Evolutionary conservation across 2,113 vertebrate genomes (phyloP), one percentile per base, ranked within the genome.

Genomic region (Lophotis ruficrista): DNA sequence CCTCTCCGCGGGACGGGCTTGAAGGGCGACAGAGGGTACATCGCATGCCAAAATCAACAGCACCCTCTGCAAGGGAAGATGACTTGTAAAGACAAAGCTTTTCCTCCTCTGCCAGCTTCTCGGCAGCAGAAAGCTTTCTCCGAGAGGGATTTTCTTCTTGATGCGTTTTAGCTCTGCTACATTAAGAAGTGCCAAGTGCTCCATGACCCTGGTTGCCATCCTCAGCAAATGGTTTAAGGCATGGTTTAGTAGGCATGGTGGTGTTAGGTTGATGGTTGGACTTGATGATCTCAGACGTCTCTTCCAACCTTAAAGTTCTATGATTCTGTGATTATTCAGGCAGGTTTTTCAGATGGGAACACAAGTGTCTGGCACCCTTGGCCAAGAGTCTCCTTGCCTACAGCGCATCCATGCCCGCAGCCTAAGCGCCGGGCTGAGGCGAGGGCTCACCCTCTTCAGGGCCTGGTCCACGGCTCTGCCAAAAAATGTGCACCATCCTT

Each of bases 321-420:
- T 14, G 41, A 43, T 43, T 43, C 14, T 43, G 41, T 43, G 41
- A 43, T 43, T 16, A 43, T 6, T 53, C 41, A 25, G 20, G 50
- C 12, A 30, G 35, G 27, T 23, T 60, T 89, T 82, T 64, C 61
- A 68, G 81, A 38, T 6, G 24, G 33, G 7, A 23, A 20, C 37
- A 14, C 0, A 0, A n/a, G 9, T n/a, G 28, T 20, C 77, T 60
- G 53, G 8, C 31, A 28, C 23, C 1, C 0, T 14, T 24, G 41
- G 54, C 48, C 61, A 65, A 68, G 41, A 3, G 4, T 33, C 85
- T 61, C 28, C 58, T 60, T 68, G 30, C 47, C 31, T 20, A 28
- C 43, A 43, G 54, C 9, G 20, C 10, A 41, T 27, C 57, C 35
- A 24, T 0, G 1, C 10, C 5, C 12, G 2, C 35, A 8, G 4